phyloP scores from a whole-genome alignment of 2,113 vertebrate genomes.

The Seriola aureovittata region DNA sequence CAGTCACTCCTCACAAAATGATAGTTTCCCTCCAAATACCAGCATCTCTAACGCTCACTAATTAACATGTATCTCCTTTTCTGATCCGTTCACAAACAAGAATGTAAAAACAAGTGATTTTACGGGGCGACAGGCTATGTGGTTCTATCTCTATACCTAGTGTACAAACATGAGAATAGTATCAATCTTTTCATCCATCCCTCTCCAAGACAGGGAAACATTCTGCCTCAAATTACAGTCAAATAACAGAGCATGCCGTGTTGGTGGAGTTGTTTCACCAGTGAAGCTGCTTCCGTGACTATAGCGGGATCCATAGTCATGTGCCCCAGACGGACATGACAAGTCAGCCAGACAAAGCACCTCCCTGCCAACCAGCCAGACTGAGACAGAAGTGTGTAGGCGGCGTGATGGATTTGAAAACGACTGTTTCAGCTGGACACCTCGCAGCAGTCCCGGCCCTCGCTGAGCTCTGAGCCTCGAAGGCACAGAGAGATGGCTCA shows the following conservation, averaged over 20 bases:
- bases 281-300: constrained; percentile 13
- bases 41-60: background rate
- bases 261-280: constrained; percentile 7
- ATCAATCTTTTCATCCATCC: background rate
- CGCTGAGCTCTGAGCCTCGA: constrained; percentile 39
- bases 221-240: background rate
- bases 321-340: constrained; percentile 55
- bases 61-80: background rate
- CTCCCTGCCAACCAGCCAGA: constrained; percentile 48
- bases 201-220: background rate
- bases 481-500: constrained; percentile 51
- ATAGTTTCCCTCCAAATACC: too few relatives aligned
- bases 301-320: constrained; percentile 34
- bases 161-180: background rate
- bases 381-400: constrained; percentile 47
- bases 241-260: background rate
- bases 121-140: background rate
- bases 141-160: background rate
- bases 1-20: background rate
- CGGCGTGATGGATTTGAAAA: constrained; percentile 62
- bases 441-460: constrained; percentile 40
- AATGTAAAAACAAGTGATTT: background rate
- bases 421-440: constrained; percentile 54
- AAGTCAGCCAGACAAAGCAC: constrained; percentile 63
- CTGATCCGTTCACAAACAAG: background rate